Evolutionary conservation across 2,113 vertebrate genomes (phyloP).

Genomic region (Neopipo cinnamomea): DNA sequence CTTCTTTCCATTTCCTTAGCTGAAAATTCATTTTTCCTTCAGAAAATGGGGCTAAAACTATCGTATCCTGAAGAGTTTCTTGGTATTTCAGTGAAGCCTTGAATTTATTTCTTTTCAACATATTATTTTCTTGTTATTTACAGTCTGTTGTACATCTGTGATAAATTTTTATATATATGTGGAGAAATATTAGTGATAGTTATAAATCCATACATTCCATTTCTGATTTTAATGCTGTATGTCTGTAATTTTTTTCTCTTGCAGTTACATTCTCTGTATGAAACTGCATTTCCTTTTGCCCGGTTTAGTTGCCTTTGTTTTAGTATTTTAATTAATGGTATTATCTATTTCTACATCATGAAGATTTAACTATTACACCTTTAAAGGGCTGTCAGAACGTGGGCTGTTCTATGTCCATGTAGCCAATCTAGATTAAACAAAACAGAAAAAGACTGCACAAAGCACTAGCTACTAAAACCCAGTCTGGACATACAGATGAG

Average conservation of each 20-base stretch:
- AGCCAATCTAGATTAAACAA: background rate
- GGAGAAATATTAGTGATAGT: background rate
- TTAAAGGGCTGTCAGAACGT: background rate
- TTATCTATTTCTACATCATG: constrained; percentile 28
- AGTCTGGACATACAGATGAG: background rate
- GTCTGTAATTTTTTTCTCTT: constrained; percentile 54
- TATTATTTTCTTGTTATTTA: background rate
- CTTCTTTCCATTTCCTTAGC: background rate
- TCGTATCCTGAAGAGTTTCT: background rate
- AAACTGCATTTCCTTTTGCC: constrained; percentile 28
- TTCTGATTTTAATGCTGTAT: background rate
- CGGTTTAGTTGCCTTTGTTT: constrained; percentile 64
- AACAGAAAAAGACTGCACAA: background rate
- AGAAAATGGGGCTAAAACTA: background rate
- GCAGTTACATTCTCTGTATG: constrained; percentile 43
- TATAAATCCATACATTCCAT: constrained; percentile 4
- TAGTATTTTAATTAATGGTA: constrained; percentile 62
- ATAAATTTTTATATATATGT: background rate
- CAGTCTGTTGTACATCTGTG: background rate
- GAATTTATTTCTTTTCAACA: background rate
- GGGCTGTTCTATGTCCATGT: background rate
- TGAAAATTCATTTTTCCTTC: no score
- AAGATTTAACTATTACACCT: constrained; percentile 28
- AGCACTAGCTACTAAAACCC: background rate
- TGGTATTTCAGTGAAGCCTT: background rate